These are phyloP conservation scores for Hyperoodon ampullatus DNA, from an alignment of 2,113 vertebrate genomes.

Conservation along the genomic window DNA sequence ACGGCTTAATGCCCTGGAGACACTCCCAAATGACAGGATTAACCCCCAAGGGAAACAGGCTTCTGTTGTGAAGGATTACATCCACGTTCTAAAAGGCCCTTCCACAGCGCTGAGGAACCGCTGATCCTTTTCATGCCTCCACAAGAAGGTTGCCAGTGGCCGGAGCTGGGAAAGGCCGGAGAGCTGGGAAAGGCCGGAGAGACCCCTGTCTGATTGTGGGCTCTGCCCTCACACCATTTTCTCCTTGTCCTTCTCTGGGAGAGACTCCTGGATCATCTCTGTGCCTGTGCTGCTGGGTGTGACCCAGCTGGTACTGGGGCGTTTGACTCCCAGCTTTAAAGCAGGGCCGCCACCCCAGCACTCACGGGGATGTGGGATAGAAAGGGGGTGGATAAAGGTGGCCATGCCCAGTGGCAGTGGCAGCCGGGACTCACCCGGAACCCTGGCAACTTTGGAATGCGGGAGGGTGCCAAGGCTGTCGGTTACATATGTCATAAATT, in stretches of 20 bases:
- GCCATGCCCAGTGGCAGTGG: background rate
- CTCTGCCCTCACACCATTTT: background rate
- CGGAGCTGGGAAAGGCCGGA: constrained; percentile 26
- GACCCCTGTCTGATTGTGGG: background rate
- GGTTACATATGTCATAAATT: constrained; percentile 89
- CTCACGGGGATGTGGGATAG: background rate
- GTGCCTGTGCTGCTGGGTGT: background rate
- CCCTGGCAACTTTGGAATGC: constrained; percentile 74
- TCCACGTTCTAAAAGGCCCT: constrained; percentile 71
- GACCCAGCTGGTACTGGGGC: background rate
- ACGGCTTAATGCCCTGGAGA: constrained; percentile 68
- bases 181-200: constrained; percentile 8
- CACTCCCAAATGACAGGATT: constrained; percentile 77
- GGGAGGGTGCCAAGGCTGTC: constrained; percentile 79
- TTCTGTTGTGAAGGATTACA: constrained; percentile 79
- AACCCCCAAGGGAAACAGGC: constrained; percentile 65
- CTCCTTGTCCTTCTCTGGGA: background rate
- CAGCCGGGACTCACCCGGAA: constrained; percentile 65
- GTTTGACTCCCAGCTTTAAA: background rate
- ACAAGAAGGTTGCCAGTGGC: constrained; percentile 41
- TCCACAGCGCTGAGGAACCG: constrained; percentile 37
- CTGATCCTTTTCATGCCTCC: constrained; percentile 28
- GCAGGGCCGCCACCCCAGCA: background rate
- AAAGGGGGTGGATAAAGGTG: background rate
- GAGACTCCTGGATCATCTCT: background rate